Conservation (phyloP, 2,888 invertebrate genomes). For the Drosophila multiciliata region DNA sequence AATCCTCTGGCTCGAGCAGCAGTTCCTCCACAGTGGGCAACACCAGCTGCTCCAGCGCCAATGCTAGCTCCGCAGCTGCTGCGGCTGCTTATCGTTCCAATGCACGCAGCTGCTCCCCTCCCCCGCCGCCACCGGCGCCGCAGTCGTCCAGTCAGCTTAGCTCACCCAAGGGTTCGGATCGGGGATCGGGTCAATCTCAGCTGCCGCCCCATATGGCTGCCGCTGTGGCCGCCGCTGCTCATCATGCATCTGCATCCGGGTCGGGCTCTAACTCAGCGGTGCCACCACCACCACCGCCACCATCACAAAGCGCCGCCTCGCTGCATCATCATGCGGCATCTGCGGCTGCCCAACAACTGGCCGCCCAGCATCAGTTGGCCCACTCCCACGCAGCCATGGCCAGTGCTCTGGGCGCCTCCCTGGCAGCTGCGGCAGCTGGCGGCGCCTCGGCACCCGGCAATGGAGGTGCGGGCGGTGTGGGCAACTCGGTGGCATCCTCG, state of each 20-base stretch:
- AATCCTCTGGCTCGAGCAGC: slow-evolving; percentile 46
- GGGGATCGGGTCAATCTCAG: slow-evolving; percentile 49
- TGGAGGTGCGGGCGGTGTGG: slow-evolving; percentile 52
- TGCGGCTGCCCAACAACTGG: slow-evolving; percentile 81
- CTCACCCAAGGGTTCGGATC: slow-evolving; percentile 46
- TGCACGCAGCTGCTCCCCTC: slow-evolving; percentile 70
- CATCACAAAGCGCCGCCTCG: slow-evolving; percentile 53
- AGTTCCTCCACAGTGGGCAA: slow-evolving; percentile 38
- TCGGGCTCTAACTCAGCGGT: background rate
- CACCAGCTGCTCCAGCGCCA: slow-evolving; percentile 18
- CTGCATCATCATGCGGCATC: slow-evolving; percentile 78
- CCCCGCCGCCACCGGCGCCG: slow-evolving; percentile 44
- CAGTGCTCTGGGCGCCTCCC: slow-evolving; percentile 77
- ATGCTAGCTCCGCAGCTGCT: slow-evolving; percentile 4
- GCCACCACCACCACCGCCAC: slow-evolving; percentile 50
- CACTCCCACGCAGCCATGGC: slow-evolving; percentile 83
- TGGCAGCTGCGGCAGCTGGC: slow-evolving; percentile 79
- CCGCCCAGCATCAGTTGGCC: slow-evolving; percentile 81
- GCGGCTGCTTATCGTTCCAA: slow-evolving; percentile 51
- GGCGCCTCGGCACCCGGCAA: slow-evolving; percentile 82
- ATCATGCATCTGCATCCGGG: slow-evolving; percentile 45
- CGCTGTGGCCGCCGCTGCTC: slow-evolving; percentile 75
- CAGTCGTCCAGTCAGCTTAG: slow-evolving; percentile 50
- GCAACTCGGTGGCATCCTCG: slow-evolving; percentile 46
- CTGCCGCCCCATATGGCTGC: slow-evolving; percentile 71